Percentiles rank a stretch among this genome's conserved stretches.
Conservation (phyloP, 1,140 invertebrate genomes). For the Linepithema humile region DNA sequence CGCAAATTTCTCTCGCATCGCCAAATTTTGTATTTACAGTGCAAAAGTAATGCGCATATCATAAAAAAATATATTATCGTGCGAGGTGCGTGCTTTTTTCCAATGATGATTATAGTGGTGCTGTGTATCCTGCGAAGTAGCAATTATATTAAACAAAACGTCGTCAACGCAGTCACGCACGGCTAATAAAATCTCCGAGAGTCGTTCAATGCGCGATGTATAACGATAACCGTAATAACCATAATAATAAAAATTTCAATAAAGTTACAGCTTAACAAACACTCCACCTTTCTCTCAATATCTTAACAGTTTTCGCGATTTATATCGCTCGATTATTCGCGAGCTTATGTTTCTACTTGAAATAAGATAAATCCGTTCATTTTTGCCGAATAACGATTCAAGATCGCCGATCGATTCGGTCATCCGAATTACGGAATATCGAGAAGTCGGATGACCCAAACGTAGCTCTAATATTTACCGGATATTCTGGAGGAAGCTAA, state of each 20-base stretch:
- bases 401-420: constrained; percentile 17
- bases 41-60: not conserved
- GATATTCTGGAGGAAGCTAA: constrained; percentile 27
- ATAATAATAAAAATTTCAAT: constrained; percentile 22
- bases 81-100: not conserved
- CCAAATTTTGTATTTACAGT: constrained; percentile 3
- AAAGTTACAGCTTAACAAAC: not conserved
- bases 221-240: not conserved
- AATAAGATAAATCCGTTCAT: constrained; percentile 5
- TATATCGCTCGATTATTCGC: not conserved
- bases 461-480: constrained; percentile 36
- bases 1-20: not conserved
- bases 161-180: not conserved
- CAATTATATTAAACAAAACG: constrained; percentile 22
- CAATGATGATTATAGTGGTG: not conserved
- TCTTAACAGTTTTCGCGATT: not conserved
- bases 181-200: not conserved
- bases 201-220: not conserved
- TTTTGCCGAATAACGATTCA: not conserved
- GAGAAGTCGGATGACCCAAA: not conserved
- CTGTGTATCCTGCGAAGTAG: not conserved
- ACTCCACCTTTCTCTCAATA: not conserved
- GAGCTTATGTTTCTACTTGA: not conserved
- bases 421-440: constrained; percentile 21
- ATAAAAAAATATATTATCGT: not conserved